Evolutionary conservation across 2,797 vertebrate species (phyloP), one percentile per base, ranked within the genome.

Genomic region (Gymnopithys bicolor): DNA sequence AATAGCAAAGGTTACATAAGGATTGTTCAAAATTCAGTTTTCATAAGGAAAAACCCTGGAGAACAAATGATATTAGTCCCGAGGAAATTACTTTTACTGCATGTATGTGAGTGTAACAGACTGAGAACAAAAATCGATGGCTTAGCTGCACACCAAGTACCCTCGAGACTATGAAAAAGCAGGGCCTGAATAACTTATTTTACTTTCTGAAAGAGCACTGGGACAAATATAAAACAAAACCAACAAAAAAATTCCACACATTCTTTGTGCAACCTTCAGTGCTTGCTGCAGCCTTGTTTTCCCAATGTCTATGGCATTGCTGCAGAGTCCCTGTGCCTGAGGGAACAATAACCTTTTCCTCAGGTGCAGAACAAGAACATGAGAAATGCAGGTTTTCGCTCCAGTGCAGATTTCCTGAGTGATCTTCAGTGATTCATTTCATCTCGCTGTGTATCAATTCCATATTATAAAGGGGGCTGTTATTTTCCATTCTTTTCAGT

Each of bases 71-170:
- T 87, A 94, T 94, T 91, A 94, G 87, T 94, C 95, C 94, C 53
- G 5, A 94, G 95, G 91, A 96, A 96, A 97, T 97, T 91, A 94
- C 83, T 95, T 96, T 93, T 95, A 96, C 93, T 94, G 87, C 91
- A 74, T 76, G 62, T 95, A 82, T 97, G 94, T 94, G 95, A 77
- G 83, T 90, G 63, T 88, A 96, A 94, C 93, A 93, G 83, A 76
- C 85, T 77, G 87, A 96, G 93, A 94, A 87, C 83, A 95, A 96
- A 97, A 97, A 96, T 96, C 93, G 1, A 96, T 96, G 91, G 37
- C 83, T 93, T 88, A 86, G 84, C 94, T 10, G 18, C 68, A 84
- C 87, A 92, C 52, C 30, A 53, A 90, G 93, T 62, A 91, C 95
- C 91, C 93, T 53, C 60, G 96, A 97, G 96, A 94, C 84, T 94